Percentiles rank a stretch among this genome's conserved stretches.
Evolutionary conservation across 2,113 vertebrate species (phyloP).

Genomic region (Catharus minimus): DNA sequence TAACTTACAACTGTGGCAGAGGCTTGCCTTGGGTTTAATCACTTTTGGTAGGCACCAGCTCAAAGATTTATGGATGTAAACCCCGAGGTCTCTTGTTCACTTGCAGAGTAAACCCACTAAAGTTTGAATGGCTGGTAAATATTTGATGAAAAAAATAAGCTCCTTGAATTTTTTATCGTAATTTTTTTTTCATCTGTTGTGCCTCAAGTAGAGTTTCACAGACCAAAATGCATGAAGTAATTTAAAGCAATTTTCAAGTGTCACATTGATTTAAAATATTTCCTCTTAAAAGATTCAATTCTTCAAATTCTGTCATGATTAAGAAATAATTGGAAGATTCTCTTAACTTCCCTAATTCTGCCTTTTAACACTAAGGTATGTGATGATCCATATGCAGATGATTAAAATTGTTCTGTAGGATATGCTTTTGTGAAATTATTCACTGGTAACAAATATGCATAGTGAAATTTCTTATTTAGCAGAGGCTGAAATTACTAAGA

Average conservation of each 20-base stretch:
- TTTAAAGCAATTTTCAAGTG: slow-evolving; percentile 48
- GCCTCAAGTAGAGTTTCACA: slow-evolving; percentile 37
- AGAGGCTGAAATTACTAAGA: background rate
- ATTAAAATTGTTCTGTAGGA: slow-evolving; percentile 1
- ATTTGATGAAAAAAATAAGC: slow-evolving; percentile 61
- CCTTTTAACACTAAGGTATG: background rate
- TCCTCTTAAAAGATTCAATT: background rate
- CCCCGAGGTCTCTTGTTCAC: background rate
- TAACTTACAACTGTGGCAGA: background rate
- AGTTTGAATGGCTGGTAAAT: slow-evolving; percentile 47
- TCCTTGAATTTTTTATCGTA: background rate
- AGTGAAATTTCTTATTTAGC: slow-evolving; percentile 4
- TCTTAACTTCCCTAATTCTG: background rate
- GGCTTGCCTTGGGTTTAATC: slow-evolving; percentile 8
- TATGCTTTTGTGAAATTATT: slow-evolving; percentile 29
- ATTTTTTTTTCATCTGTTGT: slow-evolving; percentile 45
- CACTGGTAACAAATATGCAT: background rate
- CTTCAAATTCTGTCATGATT: slow-evolving; percentile 20
- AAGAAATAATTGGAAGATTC: slow-evolving; percentile 28
- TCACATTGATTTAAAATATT: slow-evolving; percentile 44
- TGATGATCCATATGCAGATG: background rate
- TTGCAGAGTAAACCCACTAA: slow-evolving; percentile 30
- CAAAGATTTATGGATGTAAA: slow-evolving; percentile 29
- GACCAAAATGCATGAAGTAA: slow-evolving; percentile 39
- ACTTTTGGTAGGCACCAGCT: background rate